Percentiles rank a stretch among this genome's conserved stretches.
Conservation (phyloP, 2,888 invertebrate species). For the Notodonta ziczac region DNA sequence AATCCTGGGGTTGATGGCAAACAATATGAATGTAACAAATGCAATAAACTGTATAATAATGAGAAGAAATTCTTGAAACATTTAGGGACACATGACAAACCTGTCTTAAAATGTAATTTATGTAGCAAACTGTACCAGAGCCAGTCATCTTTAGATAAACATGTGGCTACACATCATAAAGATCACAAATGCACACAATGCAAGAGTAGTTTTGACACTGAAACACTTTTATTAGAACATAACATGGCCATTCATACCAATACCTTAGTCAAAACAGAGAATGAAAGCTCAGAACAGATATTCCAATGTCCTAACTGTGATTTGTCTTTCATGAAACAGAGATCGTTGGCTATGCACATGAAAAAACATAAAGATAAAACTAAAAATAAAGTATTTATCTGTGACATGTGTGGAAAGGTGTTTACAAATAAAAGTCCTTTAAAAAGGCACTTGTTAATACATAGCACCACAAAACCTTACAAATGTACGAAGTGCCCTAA, state of each 20-base stretch:
- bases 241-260: constrained; percentile 27
- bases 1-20: constrained; percentile 38
- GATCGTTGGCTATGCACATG: constrained; percentile 73
- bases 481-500: constrained; percentile 84
- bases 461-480: constrained; percentile 77
- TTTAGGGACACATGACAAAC: constrained; percentile 64
- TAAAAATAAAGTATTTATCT: constrained; percentile 59
- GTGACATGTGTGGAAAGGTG: constrained; percentile 76
- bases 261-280: constrained; percentile 47
- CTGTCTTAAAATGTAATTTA: constrained; percentile 47
- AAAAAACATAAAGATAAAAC: constrained; percentile 60
- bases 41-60: constrained; percentile 74
- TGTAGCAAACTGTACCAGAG: constrained; percentile 62
- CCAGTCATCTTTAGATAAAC: constrained; percentile 58
- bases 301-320: constrained; percentile 81
- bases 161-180: constrained; percentile 56
- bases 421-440: constrained; percentile 69
- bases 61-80: constrained; percentile 77
- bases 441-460: constrained; percentile 80
- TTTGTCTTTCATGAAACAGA: constrained; percentile 77
- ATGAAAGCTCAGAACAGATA: constrained; percentile 31
- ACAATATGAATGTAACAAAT: constrained; percentile 64
- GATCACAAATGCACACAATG: constrained; percentile 41
- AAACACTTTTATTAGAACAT: constrained; percentile 42
- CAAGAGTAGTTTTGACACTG: constrained; percentile 34